phyloP scores from a whole-genome alignment of 2,888 invertebrate genomes.

The Sepiola atlantica region DNA sequence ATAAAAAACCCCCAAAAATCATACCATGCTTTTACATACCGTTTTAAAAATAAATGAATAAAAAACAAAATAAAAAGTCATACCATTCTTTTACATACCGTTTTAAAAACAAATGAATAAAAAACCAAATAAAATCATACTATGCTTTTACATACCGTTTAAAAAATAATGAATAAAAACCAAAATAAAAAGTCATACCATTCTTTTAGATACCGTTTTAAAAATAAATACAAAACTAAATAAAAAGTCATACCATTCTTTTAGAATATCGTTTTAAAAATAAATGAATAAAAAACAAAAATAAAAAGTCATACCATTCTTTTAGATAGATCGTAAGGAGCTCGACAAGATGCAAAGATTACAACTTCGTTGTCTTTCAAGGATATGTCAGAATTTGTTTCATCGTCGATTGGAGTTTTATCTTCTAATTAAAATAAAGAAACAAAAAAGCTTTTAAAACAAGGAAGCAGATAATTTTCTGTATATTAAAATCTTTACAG shows the following conservation, averaged over 20 bases:
- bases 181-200: slow-evolving; percentile 60
- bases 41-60: too few species aligned
- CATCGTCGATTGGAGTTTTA: slow-evolving; percentile 63
- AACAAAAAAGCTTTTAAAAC: not conserved
- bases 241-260: slow-evolving; percentile 68
- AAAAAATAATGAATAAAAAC: too few species aligned
- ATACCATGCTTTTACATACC: too few species aligned
- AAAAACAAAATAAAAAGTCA: too few species aligned
- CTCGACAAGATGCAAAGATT: slow-evolving; percentile 73
- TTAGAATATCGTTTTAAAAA: too few species aligned
- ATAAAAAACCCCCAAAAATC: too few species aligned
- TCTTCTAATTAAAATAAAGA: slow-evolving; percentile 60
- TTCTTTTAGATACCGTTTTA: slow-evolving; percentile 68
- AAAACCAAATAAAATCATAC: too few species aligned
- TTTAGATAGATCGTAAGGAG: slow-evolving; percentile 70
- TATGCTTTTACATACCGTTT: too few species aligned
- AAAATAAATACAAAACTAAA: too few species aligned
- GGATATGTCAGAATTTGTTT: slow-evolving; percentile 70
- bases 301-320: slow-evolving; percentile 65
- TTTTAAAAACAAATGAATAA: too few species aligned
- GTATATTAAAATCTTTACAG: not conserved
- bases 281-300: too few species aligned
- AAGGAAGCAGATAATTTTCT: not conserved
- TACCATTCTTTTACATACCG: too few species aligned
- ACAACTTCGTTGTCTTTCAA: slow-evolving; percentile 63